Evolutionary conservation across 2,113 vertebrate species (phyloP), one percentile per base, ranked within the genome.

Genomic region (Hemichromis elongatus): DNA sequence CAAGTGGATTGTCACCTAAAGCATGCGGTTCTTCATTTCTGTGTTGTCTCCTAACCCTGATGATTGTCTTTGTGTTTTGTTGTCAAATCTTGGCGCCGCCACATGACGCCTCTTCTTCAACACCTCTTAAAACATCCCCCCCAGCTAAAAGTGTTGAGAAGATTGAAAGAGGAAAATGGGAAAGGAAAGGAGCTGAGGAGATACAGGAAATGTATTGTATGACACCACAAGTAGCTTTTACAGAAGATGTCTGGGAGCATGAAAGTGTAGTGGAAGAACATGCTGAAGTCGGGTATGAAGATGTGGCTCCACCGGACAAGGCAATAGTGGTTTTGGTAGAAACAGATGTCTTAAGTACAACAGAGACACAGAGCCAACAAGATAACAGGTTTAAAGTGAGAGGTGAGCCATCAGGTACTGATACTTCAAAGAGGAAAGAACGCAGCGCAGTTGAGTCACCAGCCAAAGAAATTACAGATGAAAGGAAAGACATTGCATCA

Each of bases 41-140:
- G 28, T 90, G 37, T 68, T 63, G 85, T 85, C 86, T 24, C 57
- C 85, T 94, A 92, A 95, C 88, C 28, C 70, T 84, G n/a, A 42
- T 86, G 81, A 79, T 81, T 93, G 90, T 93, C 56, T 92, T 79
- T 95, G 91, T 95, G 81, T 94, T 82, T 82, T 91, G 70, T 90
- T 54, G 2, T 94, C 59, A 92, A 70, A 81, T 95, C 93, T 95
- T 95, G 93, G 92, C 92, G 93, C 89, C 91, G 86, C 79, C 28
- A 10, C 77, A 93, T 94, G 93, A 91, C 93, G 94, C 92, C 91
- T 86, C 78, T 55, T 94, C 87, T 91, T 94, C 79, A 18, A 13
- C 37, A 9, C 14, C 21, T 93, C 88, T 93, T 94, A 77, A 93
- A 93, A 84, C 45, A 35, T 83, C 73, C 84, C 73, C 84, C 93